These are phyloP conservation scores for Bergia sp. DNA, from an alignment of 92 coral and sea anemone species.

Conservation along the genomic window DNA sequence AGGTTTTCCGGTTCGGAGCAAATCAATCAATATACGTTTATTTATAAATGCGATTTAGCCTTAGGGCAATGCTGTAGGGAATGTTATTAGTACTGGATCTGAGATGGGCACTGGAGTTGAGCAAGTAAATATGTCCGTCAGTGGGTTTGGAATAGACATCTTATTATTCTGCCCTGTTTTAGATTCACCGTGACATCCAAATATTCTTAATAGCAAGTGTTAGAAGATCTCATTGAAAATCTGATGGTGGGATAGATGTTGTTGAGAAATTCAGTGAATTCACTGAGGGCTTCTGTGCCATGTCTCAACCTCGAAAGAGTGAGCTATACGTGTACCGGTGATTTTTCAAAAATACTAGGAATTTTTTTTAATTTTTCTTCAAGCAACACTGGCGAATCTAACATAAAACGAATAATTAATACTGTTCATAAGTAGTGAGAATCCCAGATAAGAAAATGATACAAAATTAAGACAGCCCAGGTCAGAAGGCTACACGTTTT, in stretches of 20 bases:
- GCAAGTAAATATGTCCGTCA: background rate
- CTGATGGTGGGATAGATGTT: slow-evolving; percentile 17
- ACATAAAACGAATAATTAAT: too few relatives aligned
- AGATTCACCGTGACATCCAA: slow-evolving; percentile 4
- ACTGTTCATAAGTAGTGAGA: too few relatives aligned
- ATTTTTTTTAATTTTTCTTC: too few relatives aligned
- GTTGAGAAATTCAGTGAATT: slow-evolving; percentile 10
- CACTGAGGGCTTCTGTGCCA: background rate
- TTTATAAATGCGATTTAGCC: too few relatives aligned
- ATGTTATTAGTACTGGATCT: background rate
- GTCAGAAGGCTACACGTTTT: too few relatives aligned
- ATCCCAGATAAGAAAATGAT: too few relatives aligned
- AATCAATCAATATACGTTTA: background rate
- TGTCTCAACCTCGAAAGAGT: background rate
- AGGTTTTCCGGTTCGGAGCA: background rate
- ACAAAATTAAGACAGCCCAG: too few relatives aligned
- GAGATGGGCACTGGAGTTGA: background rate
- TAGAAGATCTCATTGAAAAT: slow-evolving; percentile 12
- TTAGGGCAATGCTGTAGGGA: slow-evolving; percentile 20
- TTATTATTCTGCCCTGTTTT: background rate
- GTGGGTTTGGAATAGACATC: background rate
- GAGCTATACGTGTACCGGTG: too few relatives aligned
- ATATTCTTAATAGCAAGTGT: background rate
- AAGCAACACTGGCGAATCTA: too few relatives aligned
- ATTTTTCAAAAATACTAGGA: too few relatives aligned